These are phyloP conservation scores for Drosophila oshimai DNA, from an alignment of 1,140 invertebrate genomes.

Conservation along the genomic window DNA sequence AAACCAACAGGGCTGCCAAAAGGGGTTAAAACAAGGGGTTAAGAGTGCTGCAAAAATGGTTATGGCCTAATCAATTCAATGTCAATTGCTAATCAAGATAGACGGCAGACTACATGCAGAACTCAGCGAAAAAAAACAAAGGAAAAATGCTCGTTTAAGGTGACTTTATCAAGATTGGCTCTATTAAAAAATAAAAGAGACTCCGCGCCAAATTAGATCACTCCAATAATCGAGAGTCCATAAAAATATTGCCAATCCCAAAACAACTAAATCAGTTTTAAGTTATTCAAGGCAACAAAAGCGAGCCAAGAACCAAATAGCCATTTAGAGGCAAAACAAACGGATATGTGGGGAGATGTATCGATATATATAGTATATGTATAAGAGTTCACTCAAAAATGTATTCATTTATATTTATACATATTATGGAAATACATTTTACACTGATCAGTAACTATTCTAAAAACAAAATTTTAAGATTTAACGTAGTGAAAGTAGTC, in stretches of 20 bases:
- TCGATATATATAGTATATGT: background rate
- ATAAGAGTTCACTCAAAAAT: background rate
- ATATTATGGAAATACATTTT: too few species aligned
- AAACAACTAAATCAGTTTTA: slow-evolving; percentile 59
- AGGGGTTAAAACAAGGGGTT: background rate
- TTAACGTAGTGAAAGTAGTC: too few species aligned
- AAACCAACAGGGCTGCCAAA: background rate
- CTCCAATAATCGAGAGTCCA: slow-evolving; percentile 9
- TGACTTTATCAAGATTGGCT: background rate
- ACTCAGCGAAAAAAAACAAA: background rate
- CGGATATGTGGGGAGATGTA: background rate
- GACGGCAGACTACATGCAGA: slow-evolving; percentile 12
- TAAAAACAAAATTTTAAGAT: too few species aligned
- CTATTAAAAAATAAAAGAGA: background rate
- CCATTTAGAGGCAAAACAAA: slow-evolving; percentile 37
- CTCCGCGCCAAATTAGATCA: background rate
- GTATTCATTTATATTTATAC: too few species aligned
- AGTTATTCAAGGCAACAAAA: slow-evolving; percentile 47
- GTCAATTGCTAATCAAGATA: slow-evolving; percentile 54
- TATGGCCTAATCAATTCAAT: slow-evolving; percentile 52
- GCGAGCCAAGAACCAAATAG: slow-evolving; percentile 29
- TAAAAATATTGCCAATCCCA: slow-evolving; percentile 44
- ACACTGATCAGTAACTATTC: too few species aligned
- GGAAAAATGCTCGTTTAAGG: background rate
- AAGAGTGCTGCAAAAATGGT: background rate